Evolutionary conservation across 2,113 vertebrate species (phyloP), one percentile per base, ranked within the genome.

Genomic region (Clupea harengus): DNA sequence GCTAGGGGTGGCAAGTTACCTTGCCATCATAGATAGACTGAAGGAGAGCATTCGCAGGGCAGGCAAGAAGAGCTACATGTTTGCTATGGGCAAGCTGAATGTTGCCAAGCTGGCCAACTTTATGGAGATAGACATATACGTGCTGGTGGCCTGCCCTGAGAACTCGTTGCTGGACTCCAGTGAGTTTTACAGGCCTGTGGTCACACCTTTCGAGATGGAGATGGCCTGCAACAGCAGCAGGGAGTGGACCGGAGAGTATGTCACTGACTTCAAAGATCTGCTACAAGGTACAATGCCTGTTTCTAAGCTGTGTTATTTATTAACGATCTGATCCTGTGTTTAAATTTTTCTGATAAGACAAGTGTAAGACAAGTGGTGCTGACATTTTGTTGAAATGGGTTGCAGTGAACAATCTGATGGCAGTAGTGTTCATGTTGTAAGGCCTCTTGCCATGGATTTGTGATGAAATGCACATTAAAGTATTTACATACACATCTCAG

Each of bases 51-150:
- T 98, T 84, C 85, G 3, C 83, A 91, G 89, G 18, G 97, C 97
- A 0, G 97, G 97, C 45, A 99, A 99, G 91, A 97, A 96, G 89
- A 97, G 96, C 94, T 99, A 99, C 80, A 95, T 96, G 0, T 95
- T 99, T 85, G 96, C 97, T 0, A 94, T 99, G 94, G 98, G 98
- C 8, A 98, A 97, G 84, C 94, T 96, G 0, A 99, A 97, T 1
- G 97, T 98, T 0, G 92, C 97, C 75, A 99, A 99, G 85, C 94
- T 99, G 17, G 98, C 98, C 60, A 99, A 99, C 93, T 99, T 99
- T 89, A 91, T 94, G 0, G 99, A 99, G 89, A 95, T 99, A 81
- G 99, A 99, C 83, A 84, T 99, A 72, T 99, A 97, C 0, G 98
- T 99, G 81, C 90, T 99, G 15, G 93, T 99, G 20, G 96, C 99